Percentiles rank a stretch among this genome's conserved stretches.
phyloP scores from a whole-genome alignment of 2,113 vertebrate species.

The Carassius gibelio region DNA sequence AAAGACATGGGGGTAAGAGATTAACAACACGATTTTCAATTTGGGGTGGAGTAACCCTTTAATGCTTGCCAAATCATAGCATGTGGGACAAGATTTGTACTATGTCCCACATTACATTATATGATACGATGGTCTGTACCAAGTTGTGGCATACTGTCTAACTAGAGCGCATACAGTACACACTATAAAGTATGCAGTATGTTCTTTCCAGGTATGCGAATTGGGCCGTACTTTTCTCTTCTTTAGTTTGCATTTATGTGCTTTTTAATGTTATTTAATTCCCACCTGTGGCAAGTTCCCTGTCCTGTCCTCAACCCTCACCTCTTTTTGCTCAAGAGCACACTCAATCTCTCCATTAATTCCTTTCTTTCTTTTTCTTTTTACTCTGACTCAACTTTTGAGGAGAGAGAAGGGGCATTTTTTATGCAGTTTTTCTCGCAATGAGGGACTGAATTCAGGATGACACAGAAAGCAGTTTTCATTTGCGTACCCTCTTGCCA shows the following conservation, averaged over 20 bases:
- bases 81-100: not conserved
- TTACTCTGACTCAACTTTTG: constrained; percentile 58
- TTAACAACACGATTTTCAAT: no score
- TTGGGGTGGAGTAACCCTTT: no score
- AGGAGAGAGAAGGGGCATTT: constrained; percentile 55
- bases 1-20: no score
- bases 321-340: constrained; percentile 50
- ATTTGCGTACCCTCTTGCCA: constrained; percentile 66
- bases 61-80: not conserved
- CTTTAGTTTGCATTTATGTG: not conserved
- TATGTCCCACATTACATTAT: not conserved
- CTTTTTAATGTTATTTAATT: constrained; percentile 57
- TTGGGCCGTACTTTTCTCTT: not conserved
- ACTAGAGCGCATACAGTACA: no score
- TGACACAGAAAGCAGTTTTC: constrained; percentile 70
- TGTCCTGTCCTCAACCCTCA: not conserved
- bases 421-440: constrained; percentile 56
- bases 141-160: not conserved
- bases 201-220: not conserved
- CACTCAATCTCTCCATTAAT: constrained; percentile 16
- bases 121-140: not conserved
- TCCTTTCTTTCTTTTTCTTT: constrained; percentile 2
- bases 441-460: constrained; percentile 61
- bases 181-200: not conserved
- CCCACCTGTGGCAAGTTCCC: constrained; percentile 64